Base-by-base conservation (phyloP, 2,113 vertebrate genomes). In the Anhinga anhinga region DNA sequence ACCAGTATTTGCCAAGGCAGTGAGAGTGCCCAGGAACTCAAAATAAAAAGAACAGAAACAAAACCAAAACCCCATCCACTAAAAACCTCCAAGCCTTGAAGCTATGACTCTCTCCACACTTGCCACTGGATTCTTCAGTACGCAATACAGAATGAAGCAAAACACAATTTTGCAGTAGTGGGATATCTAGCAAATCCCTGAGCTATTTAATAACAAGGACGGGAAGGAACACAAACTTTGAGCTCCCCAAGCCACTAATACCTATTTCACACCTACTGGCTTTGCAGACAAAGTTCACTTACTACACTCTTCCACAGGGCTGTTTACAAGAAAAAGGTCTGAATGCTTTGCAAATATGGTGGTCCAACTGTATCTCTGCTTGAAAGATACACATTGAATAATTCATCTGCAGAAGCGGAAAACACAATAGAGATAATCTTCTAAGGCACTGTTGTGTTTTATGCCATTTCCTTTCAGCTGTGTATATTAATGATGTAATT, bases 401-500 rank as follows among this genome's bases (percentile, higher is more conserved):
- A 90, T 94, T 83, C 77, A 80, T 6, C 56, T 59, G 12, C 49
- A 42, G 26, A 36, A 88, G 66, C 30, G 44, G 76, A 72, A 65
- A 62, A 74, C 70, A 82, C 88, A 88, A 77, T 1, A 52, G n/a
- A 38, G 40, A 86, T 18, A 65, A 88, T 79, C 61, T 88, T 45
- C 17, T 7, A 65, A 65, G 53, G 69, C n/a, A 26, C 50, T 32
- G 65, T 6, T 61, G 78, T 73, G 82, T 70, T 96, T 88, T 61
- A 81, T 56, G 95, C 79, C 71, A 50, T 93, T 97, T 95, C 95
- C 93, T 95, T 95, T 95, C 96, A 96, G 95, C 95, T 93, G 84
- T 38, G 83, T 69, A 55, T 94, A 90, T 95, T 95, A 96, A 95
- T 95, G 94, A 98, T 97, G 97, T 97, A 97, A 97, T 97, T 97